Evolutionary conservation across 2,113 vertebrate species (phyloP).

Genomic region (Oceanites oceanicus): DNA sequence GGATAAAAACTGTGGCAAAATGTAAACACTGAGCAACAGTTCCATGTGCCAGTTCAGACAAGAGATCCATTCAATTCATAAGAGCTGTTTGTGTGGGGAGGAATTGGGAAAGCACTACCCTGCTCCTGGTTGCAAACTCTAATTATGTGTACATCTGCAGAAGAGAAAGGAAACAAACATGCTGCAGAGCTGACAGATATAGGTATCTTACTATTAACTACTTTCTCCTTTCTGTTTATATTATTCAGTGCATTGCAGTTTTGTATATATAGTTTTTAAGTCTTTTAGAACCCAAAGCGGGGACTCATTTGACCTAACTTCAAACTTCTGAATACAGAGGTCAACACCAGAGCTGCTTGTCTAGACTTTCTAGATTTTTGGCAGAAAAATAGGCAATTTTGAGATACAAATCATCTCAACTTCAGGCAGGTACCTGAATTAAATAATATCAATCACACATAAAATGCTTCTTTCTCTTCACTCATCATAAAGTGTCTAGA

Average conservation of each 20-base stretch:
- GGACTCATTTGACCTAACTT: background rate
- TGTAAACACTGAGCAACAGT: background rate
- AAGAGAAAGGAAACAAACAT: background rate
- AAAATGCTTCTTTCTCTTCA: background rate
- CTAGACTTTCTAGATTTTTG: background rate
- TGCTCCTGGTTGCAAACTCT: background rate
- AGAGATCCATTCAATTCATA: background rate
- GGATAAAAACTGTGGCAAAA: background rate
- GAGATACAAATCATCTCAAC: background rate
- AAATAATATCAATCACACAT: background rate
- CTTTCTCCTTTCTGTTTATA: background rate
- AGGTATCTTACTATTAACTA: background rate
- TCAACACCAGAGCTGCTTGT: background rate
- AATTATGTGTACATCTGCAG: background rate
- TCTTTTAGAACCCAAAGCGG: background rate
- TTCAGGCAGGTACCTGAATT: background rate
- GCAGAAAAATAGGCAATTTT: background rate
- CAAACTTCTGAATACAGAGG: background rate
- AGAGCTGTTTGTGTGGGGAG: background rate
- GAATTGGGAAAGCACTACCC: background rate
- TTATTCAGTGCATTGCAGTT: background rate
- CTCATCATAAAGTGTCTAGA: background rate
- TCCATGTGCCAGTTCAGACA: background rate
- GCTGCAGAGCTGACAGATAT: background rate
- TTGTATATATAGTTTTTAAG: background rate